Conservation (phyloP, 2,797 vertebrate genomes). For the Neosilurus hyrtlii region DNA sequence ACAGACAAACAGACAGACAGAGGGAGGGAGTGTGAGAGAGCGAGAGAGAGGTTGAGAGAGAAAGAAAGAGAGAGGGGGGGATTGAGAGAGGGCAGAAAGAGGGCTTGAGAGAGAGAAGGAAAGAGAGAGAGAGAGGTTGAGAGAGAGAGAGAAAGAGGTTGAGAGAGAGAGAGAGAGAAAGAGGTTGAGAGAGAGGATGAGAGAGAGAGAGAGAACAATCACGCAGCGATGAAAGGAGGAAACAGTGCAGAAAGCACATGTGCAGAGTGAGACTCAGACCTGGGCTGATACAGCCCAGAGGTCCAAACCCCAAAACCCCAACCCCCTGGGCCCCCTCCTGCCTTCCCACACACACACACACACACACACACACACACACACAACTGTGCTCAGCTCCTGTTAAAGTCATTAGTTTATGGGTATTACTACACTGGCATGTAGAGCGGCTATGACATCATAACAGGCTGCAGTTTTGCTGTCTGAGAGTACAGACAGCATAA, state of each 20-base stretch:
- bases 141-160: no score
- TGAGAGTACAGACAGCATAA: slow-evolving; percentile 57
- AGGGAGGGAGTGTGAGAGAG: no score
- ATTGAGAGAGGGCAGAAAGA: background rate
- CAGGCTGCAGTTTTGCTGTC: slow-evolving; percentile 64
- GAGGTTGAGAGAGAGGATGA: slow-evolving; percentile 42
- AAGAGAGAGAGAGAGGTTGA: background rate
- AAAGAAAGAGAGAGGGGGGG: background rate
- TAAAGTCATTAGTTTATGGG: slow-evolving; percentile 67
- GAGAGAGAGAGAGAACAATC: slow-evolving; percentile 54
- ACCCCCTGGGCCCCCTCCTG: no score
- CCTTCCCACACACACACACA: background rate
- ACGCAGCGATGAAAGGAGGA: slow-evolving; percentile 53
- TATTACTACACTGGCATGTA: slow-evolving; percentile 61
- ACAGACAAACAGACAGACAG: no score
- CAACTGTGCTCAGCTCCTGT: slow-evolving; percentile 57
- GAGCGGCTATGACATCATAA: slow-evolving; percentile 74
- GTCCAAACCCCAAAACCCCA: background rate
- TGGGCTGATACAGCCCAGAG: slow-evolving; percentile 11
- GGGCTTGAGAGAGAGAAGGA: background rate
- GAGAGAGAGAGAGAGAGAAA: background rate
- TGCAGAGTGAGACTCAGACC: slow-evolving; percentile 56
- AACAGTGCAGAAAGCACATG: slow-evolving; percentile 68
- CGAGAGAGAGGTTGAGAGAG: no score
- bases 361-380: background rate